phyloP scores from a whole-genome alignment of 2,113 vertebrate species.

The Tenrec ecaudatus region DNA sequence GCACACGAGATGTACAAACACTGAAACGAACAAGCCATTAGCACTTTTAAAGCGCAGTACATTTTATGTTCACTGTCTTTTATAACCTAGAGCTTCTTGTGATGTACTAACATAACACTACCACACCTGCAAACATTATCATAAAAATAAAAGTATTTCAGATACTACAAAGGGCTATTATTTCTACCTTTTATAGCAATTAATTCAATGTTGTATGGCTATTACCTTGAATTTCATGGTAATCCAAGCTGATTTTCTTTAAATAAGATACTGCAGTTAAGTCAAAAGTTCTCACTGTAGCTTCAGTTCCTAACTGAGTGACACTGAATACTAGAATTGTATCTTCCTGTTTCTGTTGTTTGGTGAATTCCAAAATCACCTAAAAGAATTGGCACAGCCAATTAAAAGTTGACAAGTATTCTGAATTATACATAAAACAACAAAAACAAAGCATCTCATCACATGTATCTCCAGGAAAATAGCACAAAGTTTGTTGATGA shows the following conservation, averaged over 20 bases:
- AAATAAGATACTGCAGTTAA: slow-evolving; percentile 91
- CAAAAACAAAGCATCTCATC: not conserved
- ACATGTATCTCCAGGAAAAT: not conserved
- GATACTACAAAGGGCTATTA: not conserved
- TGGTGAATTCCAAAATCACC: slow-evolving; percentile 94
- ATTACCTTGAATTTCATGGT: slow-evolving; percentile 91
- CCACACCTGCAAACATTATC: not conserved
- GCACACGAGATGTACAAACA: not conserved
- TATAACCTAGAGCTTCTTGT: not conserved
- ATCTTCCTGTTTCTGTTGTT: slow-evolving; percentile 90
- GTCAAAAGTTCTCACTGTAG: slow-evolving; percentile 91
- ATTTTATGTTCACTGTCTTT: not conserved
- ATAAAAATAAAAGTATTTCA: slow-evolving; percentile 19
- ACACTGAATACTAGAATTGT: slow-evolving; percentile 91
- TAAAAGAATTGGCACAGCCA: slow-evolving; percentile 77
- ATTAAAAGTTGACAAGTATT: not conserved
- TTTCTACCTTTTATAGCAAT: not conserved
- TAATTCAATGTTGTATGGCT: slow-evolving; percentile 2
- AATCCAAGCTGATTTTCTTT: slow-evolving; percentile 92
- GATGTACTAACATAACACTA: not conserved
- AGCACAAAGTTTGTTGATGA: not conserved
- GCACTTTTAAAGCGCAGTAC: not conserved
- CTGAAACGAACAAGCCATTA: not conserved
- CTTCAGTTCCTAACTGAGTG: slow-evolving; percentile 93
- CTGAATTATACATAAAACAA: slow-evolving; percentile 23